Base-by-base conservation (phyloP, 2,797 vertebrate genomes). In the Enteromius thamalakanensis region DNA sequence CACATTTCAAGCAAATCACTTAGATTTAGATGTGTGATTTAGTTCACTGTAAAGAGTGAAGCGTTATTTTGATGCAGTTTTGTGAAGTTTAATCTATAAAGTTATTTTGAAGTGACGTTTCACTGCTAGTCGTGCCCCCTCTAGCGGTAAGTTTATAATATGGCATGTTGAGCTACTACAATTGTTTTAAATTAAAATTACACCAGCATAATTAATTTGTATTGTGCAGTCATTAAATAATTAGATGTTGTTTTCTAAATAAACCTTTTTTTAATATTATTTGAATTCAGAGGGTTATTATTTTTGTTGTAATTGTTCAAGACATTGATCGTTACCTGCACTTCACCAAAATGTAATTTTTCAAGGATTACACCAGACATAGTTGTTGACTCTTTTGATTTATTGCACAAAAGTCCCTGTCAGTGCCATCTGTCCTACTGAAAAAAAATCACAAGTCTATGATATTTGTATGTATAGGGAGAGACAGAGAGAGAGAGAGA, bases 381-480 rank as follows among this genome's bases (percentile, higher is more conserved):
- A 51, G 9, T 70, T 2, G 19, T 55, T 8, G 9, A 69, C 2
- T 69, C 17, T 29, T 80, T 69, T 23, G 9, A 64, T 72, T 62
- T 4, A 72, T 64, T 81, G 79, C 69, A 81, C 55, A 19, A 11
- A 17, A n/a, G 15, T 37, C 79, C 53, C 26, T 40, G 11, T 76
- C 51, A 58, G 23, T 47, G 9, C 45, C 19, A 32, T 6, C 19
- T 65, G 42, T 49, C 11, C 32, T 21, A 37, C 51, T 23, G 21
- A 76, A 37, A 79, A 49, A 32, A 17, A 49, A 6, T 42, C 15
- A 19, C 23, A 14, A 23, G 40, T 62, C 21, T 70, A 70, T 58
- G 3, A 47, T 47, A 60, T 21, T 3, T 14, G 26, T 17, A 21
- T 45, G 42, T 45, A 45, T 15, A 47, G 45, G 14, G 45, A 47